A percentile compares a stretch with the other conserved stretches of the same genome.
phyloP scores from a whole-genome alignment of 2,888 invertebrate species.

The Trichopria drosophilae region DNA sequence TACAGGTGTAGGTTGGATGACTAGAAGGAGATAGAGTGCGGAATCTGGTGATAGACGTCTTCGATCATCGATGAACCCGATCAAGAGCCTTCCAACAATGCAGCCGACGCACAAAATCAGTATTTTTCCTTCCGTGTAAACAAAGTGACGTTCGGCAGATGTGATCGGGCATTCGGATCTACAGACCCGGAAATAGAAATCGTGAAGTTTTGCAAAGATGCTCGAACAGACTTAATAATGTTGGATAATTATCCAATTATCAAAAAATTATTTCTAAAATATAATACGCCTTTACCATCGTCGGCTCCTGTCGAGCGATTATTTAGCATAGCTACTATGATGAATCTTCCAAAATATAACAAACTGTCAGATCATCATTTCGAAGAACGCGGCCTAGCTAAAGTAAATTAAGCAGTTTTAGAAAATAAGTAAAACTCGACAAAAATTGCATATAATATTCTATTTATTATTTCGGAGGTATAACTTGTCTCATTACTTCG shows the following conservation, averaged over 20 bases:
- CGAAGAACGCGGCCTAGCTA: conserved; percentile 6
- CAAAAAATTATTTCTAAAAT: not conserved
- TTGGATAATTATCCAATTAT: not conserved
- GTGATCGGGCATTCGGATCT: not conserved
- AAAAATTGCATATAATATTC: too few relatives aligned
- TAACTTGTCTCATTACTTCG: too few relatives aligned
- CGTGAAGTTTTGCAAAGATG: not conserved
- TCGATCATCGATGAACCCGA: not conserved
- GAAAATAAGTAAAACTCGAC: too few relatives aligned
- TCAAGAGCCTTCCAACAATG: too few relatives aligned
- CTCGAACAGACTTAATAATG: not conserved
- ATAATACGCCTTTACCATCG: conserved; percentile 2
- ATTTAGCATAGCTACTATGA: conserved; percentile 1
- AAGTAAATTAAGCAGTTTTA: too few relatives aligned
- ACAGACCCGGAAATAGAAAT: not conserved
- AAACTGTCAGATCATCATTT: conserved; percentile 8
- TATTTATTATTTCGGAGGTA: too few relatives aligned
- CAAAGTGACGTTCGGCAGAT: too few relatives aligned
- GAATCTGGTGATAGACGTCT: not conserved
- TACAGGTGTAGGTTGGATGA: not conserved
- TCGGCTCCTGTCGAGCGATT: conserved; percentile 7
- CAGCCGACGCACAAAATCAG: too few relatives aligned
- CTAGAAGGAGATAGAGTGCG: not conserved
- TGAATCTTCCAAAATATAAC: conserved; percentile 7
- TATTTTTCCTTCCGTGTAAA: too few relatives aligned